Evolutionary conservation across 2,797 vertebrate genomes (phyloP).

Genomic region (Pelodytes ibericus): DNA sequence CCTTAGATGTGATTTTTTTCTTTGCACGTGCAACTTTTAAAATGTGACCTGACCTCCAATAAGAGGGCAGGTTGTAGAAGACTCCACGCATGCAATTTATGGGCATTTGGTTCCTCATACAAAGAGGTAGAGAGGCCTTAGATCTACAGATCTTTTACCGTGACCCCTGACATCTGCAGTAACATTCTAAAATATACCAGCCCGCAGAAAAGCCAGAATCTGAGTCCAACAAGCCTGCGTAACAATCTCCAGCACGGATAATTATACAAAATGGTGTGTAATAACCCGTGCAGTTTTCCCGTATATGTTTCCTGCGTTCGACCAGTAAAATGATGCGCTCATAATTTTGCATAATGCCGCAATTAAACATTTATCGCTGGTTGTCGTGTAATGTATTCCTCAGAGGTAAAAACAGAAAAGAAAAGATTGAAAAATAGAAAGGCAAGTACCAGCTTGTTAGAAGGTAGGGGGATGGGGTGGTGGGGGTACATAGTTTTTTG

Average conservation of each 20-base stretch:
- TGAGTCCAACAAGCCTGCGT: not conserved
- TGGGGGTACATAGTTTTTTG: too few species aligned
- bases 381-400: too few species aligned
- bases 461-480: too few species aligned
- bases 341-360: not conserved
- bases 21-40: constrained; percentile 34
- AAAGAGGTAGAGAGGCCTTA: not conserved
- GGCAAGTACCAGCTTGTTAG: too few species aligned
- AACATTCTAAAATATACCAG: not conserved
- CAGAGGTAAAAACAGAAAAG: too few species aligned
- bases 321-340: not conserved
- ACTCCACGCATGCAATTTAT: constrained; percentile 34
- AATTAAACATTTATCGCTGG: not conserved
- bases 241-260: not conserved
- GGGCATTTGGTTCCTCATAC: constrained; percentile 5
- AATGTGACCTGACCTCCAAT: constrained; percentile 40
- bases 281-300: not conserved
- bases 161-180: constrained; percentile 19
- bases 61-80: not conserved
- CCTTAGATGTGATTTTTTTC: constrained; percentile 31
- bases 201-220: not conserved
- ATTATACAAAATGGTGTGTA: constrained; percentile 9
- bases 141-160: constrained; percentile 25
- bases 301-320: too few species aligned
- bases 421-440: too few species aligned